Evolutionary conservation across 2,797 vertebrate genomes (phyloP), one percentile per base, ranked within the genome.

Genomic region (Percopsis omiscomaycus): DNA sequence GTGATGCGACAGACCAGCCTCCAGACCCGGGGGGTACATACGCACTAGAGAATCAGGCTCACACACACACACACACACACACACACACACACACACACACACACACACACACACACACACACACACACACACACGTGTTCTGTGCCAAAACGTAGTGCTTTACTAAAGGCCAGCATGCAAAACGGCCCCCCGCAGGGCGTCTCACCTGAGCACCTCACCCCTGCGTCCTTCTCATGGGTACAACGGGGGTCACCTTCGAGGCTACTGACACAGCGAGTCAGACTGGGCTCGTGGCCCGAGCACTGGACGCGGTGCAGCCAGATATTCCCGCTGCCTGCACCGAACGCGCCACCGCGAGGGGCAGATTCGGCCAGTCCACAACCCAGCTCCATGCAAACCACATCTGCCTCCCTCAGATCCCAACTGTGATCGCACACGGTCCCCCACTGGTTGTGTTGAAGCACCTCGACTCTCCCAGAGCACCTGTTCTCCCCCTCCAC

Each of bases 151-250:
- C 22, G 22, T 22, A 22, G 22, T 22, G 22, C 22, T 22, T 22
- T 22, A 22, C 22, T 22, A 22, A 22, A 22, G 22, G 22, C 22
- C 22, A 22, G 22, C 22, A 22, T 22, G 22, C 8, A 37, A 11
- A 28, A 10, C 32, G 15, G 12, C 27, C 30, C 5, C 47, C 10
- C 3, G 22, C 14, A 5, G 27, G 15, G 44, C 28, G 32, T 58
- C 73, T 77, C 75, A 93, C 92, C 92, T 83, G 90, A 92, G 83
- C 92, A 93, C 75, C 85, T 89, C 49, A 92, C 90, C 14, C 88
- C 86, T 16, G 87, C 89, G 14, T 89, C 85, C 22, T 91, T 86
- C 42, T 81, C 72, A 58, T 91, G 89, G 59, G 66, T 83, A 82
- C 92, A 93, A 59, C 76, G 46, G n/a, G 44, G 55, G 12, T 77